Evolutionary conservation across 2,888 invertebrate species (phyloP), one percentile per base, ranked within the genome.

Genomic region (Teleiodes luculella): DNA sequence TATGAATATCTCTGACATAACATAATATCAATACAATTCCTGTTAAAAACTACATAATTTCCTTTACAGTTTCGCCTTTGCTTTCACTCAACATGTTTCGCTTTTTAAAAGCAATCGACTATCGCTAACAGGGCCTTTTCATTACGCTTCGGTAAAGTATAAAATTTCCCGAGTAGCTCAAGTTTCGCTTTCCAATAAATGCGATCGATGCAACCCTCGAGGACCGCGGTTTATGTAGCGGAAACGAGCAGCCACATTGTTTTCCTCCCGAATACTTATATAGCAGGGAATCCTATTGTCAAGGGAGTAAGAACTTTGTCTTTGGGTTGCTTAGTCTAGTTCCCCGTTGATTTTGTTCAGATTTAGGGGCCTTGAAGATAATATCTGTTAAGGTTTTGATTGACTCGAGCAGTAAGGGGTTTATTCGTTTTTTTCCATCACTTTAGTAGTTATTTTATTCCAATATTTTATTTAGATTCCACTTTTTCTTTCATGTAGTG

Each of bases 191-290:
- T 56, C 33, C 24, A 37, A 41, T 36, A 45, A 55, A 13, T 7
- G 20, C 49, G 55, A 56, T 53, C 56, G 53, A 53, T 56, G 28
- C 45, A 37, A 33, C 47, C 53, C 45, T 50, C 49, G n/a, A n/a
- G n/a, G n/a, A n/a, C n/a, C n/a, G 53, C 28, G 51, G 43, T 58
- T 55, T 55, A 55, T 58, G 58, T 53, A 48, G 36, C 52, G 55
- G 58, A 58, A 57, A 57, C n/a, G 1, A 43, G 18, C 41, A n/a
- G 58, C 58, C 68, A 64, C 70, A 72, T 70, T 74, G 74, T 78
- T 76, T 70, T 65, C 61, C 59, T 57, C 64, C 65, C 56, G 64
- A 70, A 67, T 68, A 63, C 67, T 64, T 59, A 43, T 59, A 43
- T 24, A 24, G 43, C 20, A 43, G 20, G 43, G 6, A 24, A 43